Evolutionary conservation across 2,888 invertebrate genomes (phyloP), one percentile per base, ranked within the genome.

Genomic region (Celastrina argiolus): DNA sequence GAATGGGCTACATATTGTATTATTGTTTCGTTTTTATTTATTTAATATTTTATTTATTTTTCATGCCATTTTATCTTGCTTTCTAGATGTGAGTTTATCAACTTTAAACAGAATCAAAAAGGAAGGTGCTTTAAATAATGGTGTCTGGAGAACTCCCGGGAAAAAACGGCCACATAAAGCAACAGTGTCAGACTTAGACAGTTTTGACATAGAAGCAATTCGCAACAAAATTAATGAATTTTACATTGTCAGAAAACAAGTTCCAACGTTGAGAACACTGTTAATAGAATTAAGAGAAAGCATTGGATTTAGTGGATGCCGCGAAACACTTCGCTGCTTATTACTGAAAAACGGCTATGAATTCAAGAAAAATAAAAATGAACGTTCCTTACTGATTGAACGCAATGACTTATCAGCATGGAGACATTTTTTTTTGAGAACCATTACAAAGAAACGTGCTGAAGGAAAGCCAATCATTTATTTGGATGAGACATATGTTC

Each of bases 401-500:
- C 68, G 68, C 10, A 72, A 68, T 71, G 73, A 74, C 34, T 69
- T 75, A 16, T 64, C 71, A 67, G 73, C 72, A 26, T 73, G 72
- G 74, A 67, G 73, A 65, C 72, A 74, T 64, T 67, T 68, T n/a
- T 74, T 64, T 67, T 67, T 74, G 16, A 63, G 70, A 39, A 68
- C 66, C n/a, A 70, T 73, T 42, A 63, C 67, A 36, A 16, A 22
- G 56, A 69, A 70, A 66, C 58, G 72, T 14, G 45, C 56, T 41
- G 67, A 70, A 69, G 67, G 70, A 12, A 74, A 72, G 67, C 66
- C 41, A 68, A 71, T 74, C 63, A 68, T 74, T n/a, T 71, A 73
- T 64, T 56, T 73, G 31, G 73, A 74, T 70, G 72, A 73, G 42
- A 74, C 73, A 14, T 72, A 75, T 67, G 59, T 70, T 8, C 74